These are phyloP conservation scores for Chrysemys picta DNA, from an alignment of 2,113 vertebrate species.

Conservation along the genomic window DNA sequence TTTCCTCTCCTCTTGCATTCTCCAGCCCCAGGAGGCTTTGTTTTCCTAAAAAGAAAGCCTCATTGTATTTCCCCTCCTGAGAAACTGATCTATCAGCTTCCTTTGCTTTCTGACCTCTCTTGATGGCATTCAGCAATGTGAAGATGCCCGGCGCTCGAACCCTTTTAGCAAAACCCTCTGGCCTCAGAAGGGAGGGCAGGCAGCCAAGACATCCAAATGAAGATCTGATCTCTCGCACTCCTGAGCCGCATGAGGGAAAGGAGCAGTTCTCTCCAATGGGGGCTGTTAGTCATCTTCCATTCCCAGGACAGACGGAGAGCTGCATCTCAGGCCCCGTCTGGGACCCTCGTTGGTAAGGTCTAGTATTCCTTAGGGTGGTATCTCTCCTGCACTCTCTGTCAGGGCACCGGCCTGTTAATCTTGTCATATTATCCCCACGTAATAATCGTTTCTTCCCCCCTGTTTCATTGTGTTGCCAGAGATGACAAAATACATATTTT, in stretches of 20 bases:
- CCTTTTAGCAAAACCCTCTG: not conserved
- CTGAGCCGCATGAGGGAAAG: not conserved
- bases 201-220: not conserved
- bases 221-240: not conserved
- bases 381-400: not conserved
- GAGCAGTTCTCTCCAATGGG: not conserved
- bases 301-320: not conserved
- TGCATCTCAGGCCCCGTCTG: not conserved
- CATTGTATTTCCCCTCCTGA: not conserved
- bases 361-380: not conserved
- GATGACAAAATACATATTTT: conserved; percentile 11
- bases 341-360: not conserved
- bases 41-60: not conserved
- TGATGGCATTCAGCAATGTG: not conserved
- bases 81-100: not conserved
- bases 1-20: not conserved
- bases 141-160: not conserved
- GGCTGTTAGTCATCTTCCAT: not conserved
- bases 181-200: not conserved
- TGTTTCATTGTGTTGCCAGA: rapidly evolving
- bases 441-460: rapidly evolving
- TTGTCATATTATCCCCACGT: rapidly evolving
- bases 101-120: not conserved
- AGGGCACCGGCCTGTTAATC: rapidly evolving
- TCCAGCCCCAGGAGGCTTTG: not conserved